A percentile compares a stretch with the other conserved stretches of the same genome.
Conservation (phyloP, 2,113 vertebrate genomes). For the Loxodonta africana region DNA sequence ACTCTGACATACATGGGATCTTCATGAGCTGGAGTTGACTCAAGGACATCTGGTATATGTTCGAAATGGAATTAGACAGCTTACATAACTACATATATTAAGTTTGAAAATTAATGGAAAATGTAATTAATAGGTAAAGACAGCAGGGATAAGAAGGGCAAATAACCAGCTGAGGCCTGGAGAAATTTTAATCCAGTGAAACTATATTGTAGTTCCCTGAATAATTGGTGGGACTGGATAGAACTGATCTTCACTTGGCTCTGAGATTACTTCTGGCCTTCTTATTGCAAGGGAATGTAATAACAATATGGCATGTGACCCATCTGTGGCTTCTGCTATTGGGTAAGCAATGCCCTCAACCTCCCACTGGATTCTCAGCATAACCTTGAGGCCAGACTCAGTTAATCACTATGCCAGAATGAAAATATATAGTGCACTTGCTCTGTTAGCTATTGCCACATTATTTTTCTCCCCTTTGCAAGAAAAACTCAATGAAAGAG, state of each 20-base stretch:
- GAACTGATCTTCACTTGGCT: neutral
- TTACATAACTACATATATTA: neutral
- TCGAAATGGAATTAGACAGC: neutral
- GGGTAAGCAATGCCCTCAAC: neutral
- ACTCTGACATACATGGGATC: too few species aligned
- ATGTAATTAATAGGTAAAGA: neutral
- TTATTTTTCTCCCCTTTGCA: neutral
- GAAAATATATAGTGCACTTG: neutral
- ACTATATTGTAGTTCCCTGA: neutral
- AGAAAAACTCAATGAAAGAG: neutral
- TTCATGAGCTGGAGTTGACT: too few species aligned
- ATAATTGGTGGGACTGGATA: neutral
- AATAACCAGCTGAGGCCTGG: neutral
- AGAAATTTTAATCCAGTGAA: neutral
- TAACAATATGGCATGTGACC: neutral
- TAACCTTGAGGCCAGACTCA: neutral
- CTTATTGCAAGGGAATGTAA: neutral
- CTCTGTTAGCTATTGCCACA: neutral
- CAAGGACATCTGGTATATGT: neutral
- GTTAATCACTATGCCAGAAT: neutral
- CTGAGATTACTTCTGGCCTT: neutral
- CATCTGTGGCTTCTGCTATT: neutral
- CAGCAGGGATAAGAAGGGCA: neutral
- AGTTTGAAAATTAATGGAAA: neutral
- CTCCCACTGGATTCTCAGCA: neutral